phyloP scores from a whole-genome alignment of 2,888 invertebrate genomes.

The Byasa hedistus region DNA sequence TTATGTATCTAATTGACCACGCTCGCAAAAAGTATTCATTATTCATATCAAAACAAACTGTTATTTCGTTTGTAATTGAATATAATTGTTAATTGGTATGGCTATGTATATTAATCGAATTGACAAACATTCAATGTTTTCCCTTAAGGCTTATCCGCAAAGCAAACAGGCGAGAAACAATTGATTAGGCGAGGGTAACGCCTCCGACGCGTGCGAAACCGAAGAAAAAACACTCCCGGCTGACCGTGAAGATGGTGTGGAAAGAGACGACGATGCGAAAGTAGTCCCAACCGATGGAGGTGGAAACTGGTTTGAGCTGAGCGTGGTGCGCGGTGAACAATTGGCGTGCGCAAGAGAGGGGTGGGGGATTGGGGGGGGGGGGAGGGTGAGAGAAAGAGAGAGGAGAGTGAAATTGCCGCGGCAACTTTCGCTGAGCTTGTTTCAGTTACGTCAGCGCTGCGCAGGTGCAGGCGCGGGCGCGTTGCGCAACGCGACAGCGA shows the following conservation, averaged over 20 bases:
- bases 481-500: constrained; percentile 61
- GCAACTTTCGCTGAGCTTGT: constrained; percentile 76
- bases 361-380: constrained; percentile 31
- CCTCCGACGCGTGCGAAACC: constrained; percentile 66
- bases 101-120: constrained; percentile 30
- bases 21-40: constrained; percentile 3
- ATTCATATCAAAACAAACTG: constrained; percentile 8
- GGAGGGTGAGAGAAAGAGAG: constrained; percentile 61
- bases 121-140: constrained; percentile 31
- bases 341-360: constrained; percentile 48
- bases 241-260: constrained; percentile 60
- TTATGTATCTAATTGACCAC: neutral
- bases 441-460: constrained; percentile 70
- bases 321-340: constrained; percentile 42
- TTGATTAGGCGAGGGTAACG: constrained; percentile 62
- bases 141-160: constrained; percentile 32
- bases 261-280: constrained; percentile 51
- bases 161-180: constrained; percentile 51
- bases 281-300: constrained; percentile 47
- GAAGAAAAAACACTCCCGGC: constrained; percentile 60
- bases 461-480: constrained; percentile 39
- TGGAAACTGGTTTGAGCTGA: constrained; percentile 46
- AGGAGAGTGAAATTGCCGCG: constrained; percentile 73
- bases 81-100: constrained; percentile 30
- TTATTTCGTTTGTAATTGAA: constrained; percentile 28